Conservation (phyloP, 2,888 invertebrate genomes). For the Strigamia crassipes region DNA sequence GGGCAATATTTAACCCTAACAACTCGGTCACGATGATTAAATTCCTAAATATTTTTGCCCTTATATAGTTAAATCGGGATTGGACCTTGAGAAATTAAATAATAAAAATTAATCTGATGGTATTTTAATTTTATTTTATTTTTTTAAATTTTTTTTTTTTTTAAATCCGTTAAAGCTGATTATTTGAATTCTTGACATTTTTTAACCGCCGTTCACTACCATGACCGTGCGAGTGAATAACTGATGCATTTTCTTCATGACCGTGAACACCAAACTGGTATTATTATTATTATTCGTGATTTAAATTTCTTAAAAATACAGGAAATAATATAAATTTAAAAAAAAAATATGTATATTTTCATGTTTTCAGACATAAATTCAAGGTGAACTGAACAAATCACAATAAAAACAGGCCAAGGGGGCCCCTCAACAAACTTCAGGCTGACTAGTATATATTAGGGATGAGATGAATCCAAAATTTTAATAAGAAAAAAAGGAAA, state of each 20-base stretch:
- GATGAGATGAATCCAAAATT: too few relatives aligned
- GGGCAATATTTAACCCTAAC: constrained; percentile 3
- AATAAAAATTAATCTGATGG: background rate
- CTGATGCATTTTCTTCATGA: background rate
- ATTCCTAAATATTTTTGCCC: background rate
- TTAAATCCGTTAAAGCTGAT: background rate
- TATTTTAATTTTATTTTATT: too few relatives aligned
- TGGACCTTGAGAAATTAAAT: background rate
- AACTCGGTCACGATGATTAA: background rate
- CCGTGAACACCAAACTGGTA: background rate
- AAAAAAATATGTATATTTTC: too few relatives aligned
- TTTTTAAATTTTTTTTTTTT: too few relatives aligned
- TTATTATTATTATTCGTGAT: background rate
- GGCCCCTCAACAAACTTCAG: too few relatives aligned
- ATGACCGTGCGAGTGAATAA: background rate
- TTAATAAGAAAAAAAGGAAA: too few relatives aligned
- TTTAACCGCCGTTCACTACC: background rate
- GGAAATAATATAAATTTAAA: background rate
- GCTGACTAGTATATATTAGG: too few relatives aligned
- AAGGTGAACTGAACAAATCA: too few relatives aligned
- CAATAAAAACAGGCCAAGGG: too few relatives aligned
- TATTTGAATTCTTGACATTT: background rate
- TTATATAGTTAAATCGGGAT: background rate
- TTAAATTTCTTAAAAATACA: background rate
- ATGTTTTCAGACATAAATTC: too few relatives aligned